phyloP scores from a whole-genome alignment of 1,140 invertebrate genomes.

The Chironomus striatipennis region DNA sequence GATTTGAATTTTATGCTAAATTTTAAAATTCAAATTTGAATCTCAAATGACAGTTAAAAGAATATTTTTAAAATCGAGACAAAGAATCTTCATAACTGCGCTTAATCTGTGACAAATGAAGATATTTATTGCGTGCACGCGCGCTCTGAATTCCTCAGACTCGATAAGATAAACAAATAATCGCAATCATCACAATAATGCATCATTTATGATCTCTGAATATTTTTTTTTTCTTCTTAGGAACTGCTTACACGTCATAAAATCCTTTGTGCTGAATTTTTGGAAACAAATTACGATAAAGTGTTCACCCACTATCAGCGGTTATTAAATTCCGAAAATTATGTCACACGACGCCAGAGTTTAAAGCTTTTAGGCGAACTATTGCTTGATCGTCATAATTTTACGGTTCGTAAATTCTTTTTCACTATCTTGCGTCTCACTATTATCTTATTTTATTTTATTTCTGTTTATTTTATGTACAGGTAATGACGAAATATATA shows the following conservation, averaged over 20 bases:
- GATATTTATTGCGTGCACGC: too few species aligned
- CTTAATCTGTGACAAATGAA: too few species aligned
- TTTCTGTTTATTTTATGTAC: conserved; percentile 29
- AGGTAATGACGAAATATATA: conserved; percentile 98
- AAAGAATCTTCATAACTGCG: too few species aligned
- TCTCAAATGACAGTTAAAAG: too few species aligned
- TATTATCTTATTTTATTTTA: conserved; percentile 25
- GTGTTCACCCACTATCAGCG: conserved; percentile 96
- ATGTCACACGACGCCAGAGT: conserved; percentile 95
- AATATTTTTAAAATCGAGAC: too few species aligned
- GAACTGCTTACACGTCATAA: conserved; percentile 98
- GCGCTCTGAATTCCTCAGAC: too few species aligned
- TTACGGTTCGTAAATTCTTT: conserved; percentile 65
- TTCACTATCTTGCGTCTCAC: neutral
- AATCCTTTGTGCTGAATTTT: conserved; percentile 93
- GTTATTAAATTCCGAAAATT: conserved; percentile 96
- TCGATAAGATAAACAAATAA: too few species aligned
- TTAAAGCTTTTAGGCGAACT: conserved; percentile 96
- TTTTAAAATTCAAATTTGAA: too few species aligned
- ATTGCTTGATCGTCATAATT: conserved; percentile 96
- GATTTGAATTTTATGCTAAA: too few species aligned
- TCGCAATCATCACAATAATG: too few species aligned
- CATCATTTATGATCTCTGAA: too few species aligned
- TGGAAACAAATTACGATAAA: conserved; percentile 97
- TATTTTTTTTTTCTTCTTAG: conserved; percentile 44